A percentile compares a stretch with the other conserved stretches of the same genome.
phyloP scores from a whole-genome alignment of 2,797 vertebrate genomes.

The Manis crassicaudata region DNA sequence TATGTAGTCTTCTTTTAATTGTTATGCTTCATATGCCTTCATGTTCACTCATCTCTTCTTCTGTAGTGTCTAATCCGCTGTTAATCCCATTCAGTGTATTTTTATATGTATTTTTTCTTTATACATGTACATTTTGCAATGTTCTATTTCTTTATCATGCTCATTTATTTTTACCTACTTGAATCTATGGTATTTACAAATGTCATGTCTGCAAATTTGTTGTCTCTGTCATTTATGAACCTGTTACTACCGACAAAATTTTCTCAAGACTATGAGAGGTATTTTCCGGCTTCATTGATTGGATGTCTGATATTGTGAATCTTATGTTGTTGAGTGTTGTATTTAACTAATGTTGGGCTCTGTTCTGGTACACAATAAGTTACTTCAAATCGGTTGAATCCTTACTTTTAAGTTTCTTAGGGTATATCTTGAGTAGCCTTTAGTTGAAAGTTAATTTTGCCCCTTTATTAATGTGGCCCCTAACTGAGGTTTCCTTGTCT shows the following conservation, averaged over 20 bases:
- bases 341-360: background rate
- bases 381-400: background rate
- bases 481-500: background rate
- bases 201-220: background rate
- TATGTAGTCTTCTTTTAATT: background rate
- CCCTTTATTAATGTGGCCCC: background rate
- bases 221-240: background rate
- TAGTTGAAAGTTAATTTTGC: background rate
- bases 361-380: background rate
- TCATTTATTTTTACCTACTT: background rate
- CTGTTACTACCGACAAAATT: background rate
- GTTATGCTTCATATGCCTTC: background rate
- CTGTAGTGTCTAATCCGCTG: background rate
- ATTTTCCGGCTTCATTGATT: background rate
- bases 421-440: background rate
- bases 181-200: background rate
- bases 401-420: background rate
- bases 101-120: background rate
- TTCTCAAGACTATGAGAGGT: background rate
- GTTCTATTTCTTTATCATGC: background rate
- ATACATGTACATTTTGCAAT: background rate
- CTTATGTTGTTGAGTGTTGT: background rate
- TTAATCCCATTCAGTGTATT: background rate
- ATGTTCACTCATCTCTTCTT: background rate
- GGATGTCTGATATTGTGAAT: background rate